Conservation (phyloP, 2,797 vertebrate species). For the Smutsia gigantea region DNA sequence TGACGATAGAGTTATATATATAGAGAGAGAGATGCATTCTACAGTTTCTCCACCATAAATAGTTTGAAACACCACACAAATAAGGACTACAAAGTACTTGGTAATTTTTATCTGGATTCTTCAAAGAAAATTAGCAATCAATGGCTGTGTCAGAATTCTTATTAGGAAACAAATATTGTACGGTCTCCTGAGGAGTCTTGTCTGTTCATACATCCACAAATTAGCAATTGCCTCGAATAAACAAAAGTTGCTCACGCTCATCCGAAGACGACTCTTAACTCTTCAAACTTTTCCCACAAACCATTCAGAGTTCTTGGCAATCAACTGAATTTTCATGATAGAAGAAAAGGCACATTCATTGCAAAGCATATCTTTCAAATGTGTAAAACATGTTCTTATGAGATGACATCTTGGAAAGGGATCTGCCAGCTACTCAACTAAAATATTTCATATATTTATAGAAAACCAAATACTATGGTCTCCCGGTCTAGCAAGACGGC, state of each 20-base stretch:
- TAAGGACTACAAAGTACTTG: background rate
- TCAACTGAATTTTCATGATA: background rate
- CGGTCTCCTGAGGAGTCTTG: background rate
- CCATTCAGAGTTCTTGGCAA: background rate
- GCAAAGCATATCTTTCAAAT: background rate
- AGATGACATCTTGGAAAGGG: background rate
- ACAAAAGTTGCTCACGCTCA: background rate
- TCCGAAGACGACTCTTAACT: background rate
- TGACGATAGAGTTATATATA: no score
- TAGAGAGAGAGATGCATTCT: background rate
- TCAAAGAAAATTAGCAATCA: background rate
- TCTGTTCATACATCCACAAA: background rate
- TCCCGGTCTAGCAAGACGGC: no score
- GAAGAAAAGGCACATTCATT: background rate
- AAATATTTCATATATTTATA: rapidly evolving
- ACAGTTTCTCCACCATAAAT: background rate
- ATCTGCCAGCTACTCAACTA: background rate
- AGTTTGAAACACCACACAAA: background rate
- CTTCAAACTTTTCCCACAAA: background rate
- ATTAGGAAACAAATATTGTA: background rate
- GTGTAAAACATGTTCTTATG: background rate
- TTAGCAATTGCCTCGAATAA: background rate
- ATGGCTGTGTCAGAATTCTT: background rate
- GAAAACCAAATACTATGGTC: rapidly evolving
- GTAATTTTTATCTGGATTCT: background rate